These are phyloP conservation scores for Littorina saxatilis DNA, from an alignment of 1,140 invertebrate species.

Conservation along the genomic window DNA sequence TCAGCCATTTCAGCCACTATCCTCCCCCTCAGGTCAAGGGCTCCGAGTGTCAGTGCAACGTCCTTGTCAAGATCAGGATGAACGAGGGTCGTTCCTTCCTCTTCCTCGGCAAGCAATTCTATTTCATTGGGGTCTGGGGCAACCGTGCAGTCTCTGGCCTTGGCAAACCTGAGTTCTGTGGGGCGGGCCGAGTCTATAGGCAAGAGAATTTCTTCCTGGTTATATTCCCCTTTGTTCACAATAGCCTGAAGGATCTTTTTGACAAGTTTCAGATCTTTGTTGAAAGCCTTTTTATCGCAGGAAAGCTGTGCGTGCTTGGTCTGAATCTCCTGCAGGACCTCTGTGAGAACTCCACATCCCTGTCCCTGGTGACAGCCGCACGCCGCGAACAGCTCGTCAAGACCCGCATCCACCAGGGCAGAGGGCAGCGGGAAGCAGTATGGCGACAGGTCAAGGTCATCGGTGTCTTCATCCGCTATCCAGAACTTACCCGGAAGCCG, in stretches of 20 bases:
- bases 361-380: constrained; percentile 24
- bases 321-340: constrained; percentile 37
- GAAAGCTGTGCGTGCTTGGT: constrained; percentile 6
- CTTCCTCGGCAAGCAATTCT: constrained; percentile 33
- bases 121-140: constrained; percentile 13
- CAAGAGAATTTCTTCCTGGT: constrained; percentile 35
- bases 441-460: constrained; percentile 43
- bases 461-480: not conserved
- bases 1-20: constrained; percentile 50
- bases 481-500: not conserved
- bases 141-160: constrained; percentile 49
- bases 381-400: constrained; percentile 18
- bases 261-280: constrained; percentile 21
- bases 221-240: not conserved
- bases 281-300: not conserved
- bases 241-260: constrained; percentile 22
- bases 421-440: constrained; percentile 45
- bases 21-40: constrained; percentile 54
- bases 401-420: constrained; percentile 27
- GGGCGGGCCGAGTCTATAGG: constrained; percentile 36
- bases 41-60: constrained; percentile 57
- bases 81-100: constrained; percentile 53
- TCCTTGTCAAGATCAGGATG: constrained; percentile 52
- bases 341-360: constrained; percentile 14
- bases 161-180: constrained; percentile 34